Evolutionary conservation across 2,113 vertebrate species (phyloP), one percentile per base, ranked within the genome.

Genomic region (Microtus pennsylvanicus): DNA sequence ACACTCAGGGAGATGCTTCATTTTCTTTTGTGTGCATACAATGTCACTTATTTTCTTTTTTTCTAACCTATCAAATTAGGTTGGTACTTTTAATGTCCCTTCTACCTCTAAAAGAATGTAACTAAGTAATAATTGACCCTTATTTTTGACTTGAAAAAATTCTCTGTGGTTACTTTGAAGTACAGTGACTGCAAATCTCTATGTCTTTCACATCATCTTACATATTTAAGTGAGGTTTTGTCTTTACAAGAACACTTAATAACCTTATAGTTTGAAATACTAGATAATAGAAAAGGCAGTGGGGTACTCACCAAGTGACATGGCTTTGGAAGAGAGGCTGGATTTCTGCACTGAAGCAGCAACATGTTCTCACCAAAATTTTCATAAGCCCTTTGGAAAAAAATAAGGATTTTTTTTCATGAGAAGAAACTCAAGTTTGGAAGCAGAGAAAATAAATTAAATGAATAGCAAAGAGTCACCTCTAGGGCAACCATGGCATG

Each of bases 301-400:
- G 13, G 78, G 95, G 89, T 95, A 97, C 97, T 97, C 81, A 97
- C 97, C 97, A 95, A 74, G 70, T 93, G 85, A 89, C 96, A 94
- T 96, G 96, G 77, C 70, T 95, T 95, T 77, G 96, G 67, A 88
- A 90, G 92, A 94, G 90, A 78, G 17, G 42, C 45, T 90, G 75
- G 69, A 47, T 94, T 92, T 72, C 94, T 97, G 89, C 77, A 93
- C 72, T 63, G 95, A 90, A 97, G 93, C 93, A 96, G 96, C 95
- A 95, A 92, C 97, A 98, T 97, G 77, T 96, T 97, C 77, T 96
- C 94, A 82, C 91, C 87, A 86, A 96, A 97, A 94, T 94, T 96
- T 97, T 98, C 97, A 98, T 97, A 98, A 96, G 97, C 97, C 97
- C 96, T 97, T 72, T 91, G 88, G 95, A 76, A 96, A 96, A 96